Percentiles rank a stretch among this genome's conserved stretches.
phyloP scores from a whole-genome alignment of 2,113 vertebrate species.

The Odontophorus gujanensis region DNA sequence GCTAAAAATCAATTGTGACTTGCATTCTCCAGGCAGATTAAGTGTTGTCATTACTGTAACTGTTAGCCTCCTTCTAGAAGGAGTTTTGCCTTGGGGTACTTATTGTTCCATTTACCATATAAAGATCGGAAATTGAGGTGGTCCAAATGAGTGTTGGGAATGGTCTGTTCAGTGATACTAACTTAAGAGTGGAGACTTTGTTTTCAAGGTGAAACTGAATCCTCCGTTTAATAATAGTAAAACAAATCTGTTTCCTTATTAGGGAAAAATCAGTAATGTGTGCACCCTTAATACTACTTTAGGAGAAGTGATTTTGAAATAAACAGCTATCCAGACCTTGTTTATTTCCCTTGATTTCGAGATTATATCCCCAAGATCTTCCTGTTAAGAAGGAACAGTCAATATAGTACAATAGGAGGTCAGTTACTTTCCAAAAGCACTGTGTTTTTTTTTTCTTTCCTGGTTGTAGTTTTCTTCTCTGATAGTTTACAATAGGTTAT shows the following conservation, averaged over 20 bases:
- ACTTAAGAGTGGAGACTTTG: neutral
- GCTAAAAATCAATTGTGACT: neutral
- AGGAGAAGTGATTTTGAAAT: neutral
- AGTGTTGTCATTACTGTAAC: neutral
- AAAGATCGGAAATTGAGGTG: neutral
- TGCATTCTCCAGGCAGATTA: neutral
- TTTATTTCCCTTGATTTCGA: neutral
- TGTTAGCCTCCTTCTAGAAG: neutral
- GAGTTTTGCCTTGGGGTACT: neutral
- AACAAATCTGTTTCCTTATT: neutral
- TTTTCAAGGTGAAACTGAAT: neutral
- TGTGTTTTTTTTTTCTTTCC: neutral
- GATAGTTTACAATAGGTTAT: neutral
- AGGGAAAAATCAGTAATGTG: neutral
- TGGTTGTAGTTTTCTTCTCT: neutral
- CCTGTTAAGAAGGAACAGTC: neutral
- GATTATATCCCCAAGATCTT: neutral
- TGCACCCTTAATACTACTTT: neutral
- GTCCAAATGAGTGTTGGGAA: neutral
- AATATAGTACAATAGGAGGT: neutral
- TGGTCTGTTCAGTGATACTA: fast-evolving
- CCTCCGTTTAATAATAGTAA: neutral
- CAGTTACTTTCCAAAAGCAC: neutral
- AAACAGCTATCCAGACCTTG: neutral
- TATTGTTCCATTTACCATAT: neutral